Conservation (phyloP, 2,888 invertebrate species). For the Hypsopygia costalis region DNA sequence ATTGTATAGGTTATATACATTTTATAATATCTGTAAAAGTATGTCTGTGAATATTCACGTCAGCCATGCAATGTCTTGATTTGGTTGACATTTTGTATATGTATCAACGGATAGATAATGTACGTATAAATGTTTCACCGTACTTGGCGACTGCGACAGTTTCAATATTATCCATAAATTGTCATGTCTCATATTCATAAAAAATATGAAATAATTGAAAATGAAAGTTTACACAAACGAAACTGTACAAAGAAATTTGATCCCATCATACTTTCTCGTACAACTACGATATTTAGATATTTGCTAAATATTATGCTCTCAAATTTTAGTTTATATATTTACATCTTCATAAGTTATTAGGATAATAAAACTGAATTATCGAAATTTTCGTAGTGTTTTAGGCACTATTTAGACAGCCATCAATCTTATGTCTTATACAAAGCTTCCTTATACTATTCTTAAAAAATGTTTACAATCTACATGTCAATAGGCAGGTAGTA, state of each 20-base stretch:
- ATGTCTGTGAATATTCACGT: too few relatives aligned
- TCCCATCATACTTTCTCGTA: constrained; percentile 65
- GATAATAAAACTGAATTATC: constrained; percentile 75
- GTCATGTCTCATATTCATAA: too few relatives aligned
- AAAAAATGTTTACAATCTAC: constrained; percentile 69
- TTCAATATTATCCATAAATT: too few relatives aligned
- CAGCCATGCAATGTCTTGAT: too few relatives aligned
- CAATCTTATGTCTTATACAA: constrained; percentile 78
- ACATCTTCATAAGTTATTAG: constrained; percentile 64
- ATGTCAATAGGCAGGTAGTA: constrained; percentile 77
- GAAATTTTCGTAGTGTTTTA: constrained; percentile 79
- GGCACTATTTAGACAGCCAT: constrained; percentile 81
- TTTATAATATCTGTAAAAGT: too few relatives aligned
- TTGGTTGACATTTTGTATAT: too few relatives aligned
- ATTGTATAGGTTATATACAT: too few relatives aligned
- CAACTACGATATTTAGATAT: constrained; percentile 53
- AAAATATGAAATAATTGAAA: too few relatives aligned
- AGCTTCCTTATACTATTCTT: constrained; percentile 66
- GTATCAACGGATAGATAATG: too few relatives aligned
- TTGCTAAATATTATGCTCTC: constrained; percentile 54
- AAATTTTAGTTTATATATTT: constrained; percentile 55
- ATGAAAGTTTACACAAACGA: too few relatives aligned
- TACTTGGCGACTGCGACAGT: too few relatives aligned
- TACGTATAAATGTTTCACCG: too few relatives aligned
- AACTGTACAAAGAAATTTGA: constrained; percentile 56